phyloP scores from a whole-genome alignment of 2,113 vertebrate genomes.

The Corythaeola cristata region DNA sequence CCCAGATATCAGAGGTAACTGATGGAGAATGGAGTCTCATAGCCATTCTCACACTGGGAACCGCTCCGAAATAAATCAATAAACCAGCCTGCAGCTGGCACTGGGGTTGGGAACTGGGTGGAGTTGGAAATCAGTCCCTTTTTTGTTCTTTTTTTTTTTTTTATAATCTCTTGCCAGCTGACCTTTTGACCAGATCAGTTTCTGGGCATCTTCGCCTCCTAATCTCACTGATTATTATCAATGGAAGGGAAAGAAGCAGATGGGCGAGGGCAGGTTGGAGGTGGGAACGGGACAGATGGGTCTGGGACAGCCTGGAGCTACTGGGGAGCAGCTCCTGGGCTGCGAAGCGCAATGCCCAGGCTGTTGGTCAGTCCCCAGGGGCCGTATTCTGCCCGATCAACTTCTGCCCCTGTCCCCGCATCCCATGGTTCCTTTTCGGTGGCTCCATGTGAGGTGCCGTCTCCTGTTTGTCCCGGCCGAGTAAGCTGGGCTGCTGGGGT shows the following conservation, averaged over 20 bases:
- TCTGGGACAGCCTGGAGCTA: not conserved
- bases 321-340: not conserved
- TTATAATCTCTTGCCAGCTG: not conserved
- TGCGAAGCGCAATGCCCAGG: not conserved
- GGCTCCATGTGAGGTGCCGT: fast-evolving
- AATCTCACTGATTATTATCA: not conserved
- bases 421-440: fast-evolving
- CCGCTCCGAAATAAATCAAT: not conserved
- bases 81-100: not conserved
- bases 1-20: not conserved
- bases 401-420: fast-evolving
- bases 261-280: no score
- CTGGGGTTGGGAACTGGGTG: not conserved
- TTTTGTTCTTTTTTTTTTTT: not conserved
- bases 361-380: not conserved
- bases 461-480: not conserved
- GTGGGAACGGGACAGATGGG: not conserved
- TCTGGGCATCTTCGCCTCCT: not conserved
- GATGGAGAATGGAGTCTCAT: not conserved
- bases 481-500: not conserved
- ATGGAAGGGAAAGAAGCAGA: not conserved
- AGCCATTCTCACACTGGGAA: not conserved
- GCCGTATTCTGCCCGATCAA: fast-evolving
- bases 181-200: not conserved
- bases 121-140: not conserved